These are phyloP conservation scores for Baryphthengus martii DNA, from an alignment of 2,113 vertebrate species.

Conservation along the genomic window DNA sequence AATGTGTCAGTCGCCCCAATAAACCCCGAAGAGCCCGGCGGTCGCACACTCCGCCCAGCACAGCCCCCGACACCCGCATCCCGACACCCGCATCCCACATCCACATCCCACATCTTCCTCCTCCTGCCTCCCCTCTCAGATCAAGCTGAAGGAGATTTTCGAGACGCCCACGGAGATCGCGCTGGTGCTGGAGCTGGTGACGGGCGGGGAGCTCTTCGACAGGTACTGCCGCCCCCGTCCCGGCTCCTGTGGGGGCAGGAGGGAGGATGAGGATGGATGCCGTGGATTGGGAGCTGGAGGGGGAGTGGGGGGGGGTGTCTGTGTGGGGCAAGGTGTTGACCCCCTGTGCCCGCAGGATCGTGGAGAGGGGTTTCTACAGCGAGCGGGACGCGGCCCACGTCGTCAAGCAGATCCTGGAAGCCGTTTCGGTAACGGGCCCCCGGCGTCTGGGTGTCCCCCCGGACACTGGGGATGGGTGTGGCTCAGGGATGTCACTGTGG, in stretches of 20 bases:
- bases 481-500: neutral
- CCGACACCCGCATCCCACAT: too few species aligned
- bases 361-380: conserved; percentile 89
- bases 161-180: conserved; percentile 85
- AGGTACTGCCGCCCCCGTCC: conserved; percentile 50
- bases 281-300: accelerated
- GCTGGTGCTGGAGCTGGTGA: conserved; percentile 87
- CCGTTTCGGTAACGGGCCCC: conserved; percentile 74
- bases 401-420: conserved; percentile 90
- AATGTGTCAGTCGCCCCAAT: accelerated
- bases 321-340: neutral
- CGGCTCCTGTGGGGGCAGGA: accelerated
- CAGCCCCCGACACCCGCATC: too few species aligned
- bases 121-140: conserved; percentile 58
- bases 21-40: accelerated
- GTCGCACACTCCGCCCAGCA: accelerated
- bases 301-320: too few species aligned
- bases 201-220: conserved; percentile 89
- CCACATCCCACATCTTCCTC: neutral
- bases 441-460: accelerated
- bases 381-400: conserved; percentile 85
- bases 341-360: conserved; percentile 73
- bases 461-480: accelerated
- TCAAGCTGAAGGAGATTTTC: conserved; percentile 90
- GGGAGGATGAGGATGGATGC: neutral